Evolutionary conservation across 30 jellyfish, hydroid and myxozoan genomes (phyloP).

Genomic region (Clytia hemisphaerica): DNA sequence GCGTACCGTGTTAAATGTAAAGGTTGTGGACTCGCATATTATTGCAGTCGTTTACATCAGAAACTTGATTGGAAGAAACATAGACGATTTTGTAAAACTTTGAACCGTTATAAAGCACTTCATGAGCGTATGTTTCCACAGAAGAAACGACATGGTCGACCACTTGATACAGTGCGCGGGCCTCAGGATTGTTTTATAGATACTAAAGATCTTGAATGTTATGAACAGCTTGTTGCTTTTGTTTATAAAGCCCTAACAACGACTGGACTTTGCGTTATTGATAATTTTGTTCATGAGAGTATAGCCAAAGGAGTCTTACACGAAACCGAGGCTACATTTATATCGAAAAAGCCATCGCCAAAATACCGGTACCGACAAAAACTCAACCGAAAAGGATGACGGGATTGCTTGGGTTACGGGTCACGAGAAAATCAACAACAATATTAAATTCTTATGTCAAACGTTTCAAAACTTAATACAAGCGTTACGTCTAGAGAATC

Average conservation of each 20-base stretch:
- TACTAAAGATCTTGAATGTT: not conserved
- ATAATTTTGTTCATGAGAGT: constrained; percentile 12
- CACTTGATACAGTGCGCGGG: not conserved
- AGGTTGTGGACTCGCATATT: constrained; percentile 11
- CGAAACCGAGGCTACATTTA: constrained; percentile 9
- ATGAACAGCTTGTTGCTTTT: not conserved
- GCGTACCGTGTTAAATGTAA: constrained; percentile 16
- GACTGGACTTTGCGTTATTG: constrained; percentile 25
- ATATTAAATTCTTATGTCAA: not conserved
- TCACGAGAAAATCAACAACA: not conserved
- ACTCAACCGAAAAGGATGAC: not conserved
- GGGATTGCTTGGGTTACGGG: constrained; percentile 11
- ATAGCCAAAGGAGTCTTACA: constrained; percentile 1
- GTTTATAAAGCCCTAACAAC: constrained; percentile 10
- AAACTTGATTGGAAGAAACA: constrained; percentile 11
- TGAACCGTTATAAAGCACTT: not conserved
- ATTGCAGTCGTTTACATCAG: constrained; percentile 15
- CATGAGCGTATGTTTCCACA: too few relatives aligned
- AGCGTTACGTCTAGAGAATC: not conserved
- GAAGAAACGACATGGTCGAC: too few relatives aligned
- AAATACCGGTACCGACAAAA: not conserved
- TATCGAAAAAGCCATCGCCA: not conserved
- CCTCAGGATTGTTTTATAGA: constrained; percentile 22
- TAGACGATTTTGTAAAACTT: not conserved
- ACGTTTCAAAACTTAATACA: not conserved